Conservation (phyloP, 2,888 invertebrate genomes). For the Chaetogeoica ovagalla region DNA sequence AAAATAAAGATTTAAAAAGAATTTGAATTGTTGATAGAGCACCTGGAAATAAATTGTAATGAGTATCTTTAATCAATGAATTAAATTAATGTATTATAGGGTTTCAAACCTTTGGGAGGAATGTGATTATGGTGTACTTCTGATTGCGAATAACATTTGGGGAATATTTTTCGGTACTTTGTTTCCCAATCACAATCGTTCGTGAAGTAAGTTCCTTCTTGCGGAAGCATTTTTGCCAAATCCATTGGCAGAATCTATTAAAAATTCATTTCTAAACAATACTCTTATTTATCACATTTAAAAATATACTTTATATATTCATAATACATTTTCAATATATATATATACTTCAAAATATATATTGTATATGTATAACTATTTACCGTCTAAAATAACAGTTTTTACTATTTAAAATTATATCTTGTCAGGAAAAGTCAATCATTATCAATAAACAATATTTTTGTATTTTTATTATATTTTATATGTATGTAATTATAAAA, state of each 20-base stretch:
- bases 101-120: slow-evolving; percentile 70
- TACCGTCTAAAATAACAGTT: slow-evolving; percentile 21
- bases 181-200: slow-evolving; percentile 75
- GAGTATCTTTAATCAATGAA: background rate
- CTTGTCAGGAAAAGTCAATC: background rate
- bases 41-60: slow-evolving; percentile 66
- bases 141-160: slow-evolving; percentile 96
- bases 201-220: slow-evolving; percentile 76
- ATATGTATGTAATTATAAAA: too few species aligned
- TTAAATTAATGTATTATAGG: background rate
- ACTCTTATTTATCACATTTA: background rate
- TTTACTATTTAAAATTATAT: background rate
- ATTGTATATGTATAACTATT: background rate
- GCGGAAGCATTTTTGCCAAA: slow-evolving; percentile 74
- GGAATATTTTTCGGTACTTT: slow-evolving; percentile 82
- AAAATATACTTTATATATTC: background rate
- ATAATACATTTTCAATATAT: slow-evolving; percentile 11
- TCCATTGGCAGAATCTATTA: slow-evolving; percentile 76
- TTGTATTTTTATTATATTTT: background rate
- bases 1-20: slow-evolving; percentile 98
- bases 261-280: slow-evolving; percentile 17
- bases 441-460: background rate
- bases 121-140: slow-evolving; percentile 93
- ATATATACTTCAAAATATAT: too few species aligned
- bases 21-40: slow-evolving; percentile 97